Base-by-base conservation (phyloP, 2,113 vertebrate genomes). In the Esox niger region DNA sequence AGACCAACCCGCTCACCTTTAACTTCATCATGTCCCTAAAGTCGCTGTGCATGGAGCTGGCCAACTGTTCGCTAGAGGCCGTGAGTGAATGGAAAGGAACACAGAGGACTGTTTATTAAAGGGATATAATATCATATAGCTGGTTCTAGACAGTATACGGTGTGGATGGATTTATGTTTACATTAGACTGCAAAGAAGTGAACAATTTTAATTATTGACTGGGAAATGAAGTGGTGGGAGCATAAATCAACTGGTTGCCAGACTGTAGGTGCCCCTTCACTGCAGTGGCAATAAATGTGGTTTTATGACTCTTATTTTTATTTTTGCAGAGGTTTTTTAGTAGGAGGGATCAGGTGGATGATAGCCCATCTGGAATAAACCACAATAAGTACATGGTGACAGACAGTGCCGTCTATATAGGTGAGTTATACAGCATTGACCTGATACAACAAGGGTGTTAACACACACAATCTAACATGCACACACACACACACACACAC, bases 341-440 rank as follows among this genome's bases (percentile, higher is more conserved):
- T 73, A 82, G 91, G 31, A 93, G 93, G 78, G 92, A 92, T 72
- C 91, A 91, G 77, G 91, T 87, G 73, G 90, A 95, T 55, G 80
- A 88, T 66, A 90, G 87, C 21, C 70, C 93, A 64, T 90, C 92
- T 35, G 94, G 90, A 49, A 66, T 98, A 75, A 98, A 95, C 76
- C 93, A 95, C 73, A 98, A 98, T 88, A 95, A 94, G 82, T 98
- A 95, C 6, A 94, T 98, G 93, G 96, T 98, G 82, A 98, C 96
- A 1, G 96, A 98, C n/a, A 91, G 84, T 79, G 93, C 93, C 0
- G 88, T 94, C 17, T 98, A 98, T 62, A 92, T 98, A 59, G 96
- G 96, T 98, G 87, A 88, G 93, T 87, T 76, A 49, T 68, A 35
- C n/a, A 59, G 27, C 20, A n/a, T n/a, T n/a, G n/a, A n/a, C n/a